Evolutionary conservation across 2,113 vertebrate genomes (phyloP), one percentile per base, ranked within the genome.

Genomic region (Coptodon bakossiorum): DNA sequence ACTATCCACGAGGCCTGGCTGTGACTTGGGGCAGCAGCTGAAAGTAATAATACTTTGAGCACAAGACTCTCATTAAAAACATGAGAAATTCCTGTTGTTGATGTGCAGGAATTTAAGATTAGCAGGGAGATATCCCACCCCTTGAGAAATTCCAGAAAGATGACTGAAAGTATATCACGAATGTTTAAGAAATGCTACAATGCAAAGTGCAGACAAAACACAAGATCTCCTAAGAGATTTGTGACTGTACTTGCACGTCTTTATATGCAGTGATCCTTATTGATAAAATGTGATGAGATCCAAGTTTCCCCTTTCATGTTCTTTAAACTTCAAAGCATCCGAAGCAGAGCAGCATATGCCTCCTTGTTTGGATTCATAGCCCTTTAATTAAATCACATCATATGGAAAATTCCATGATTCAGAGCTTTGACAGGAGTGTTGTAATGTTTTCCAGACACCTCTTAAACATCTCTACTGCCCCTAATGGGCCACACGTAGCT

Each of bases 361-460:
- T 63, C 34, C 38, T 43, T 81, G 57, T 85, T 5, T 71, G 12
- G 86, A 73, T 68, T 81, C 52, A 57, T 56, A 38, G 29, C 48
- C 76, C 56, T 83, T 90, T 53, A 78, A 88, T 89, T 71, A 56
- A 84, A 68, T 52, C 24, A 61, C 48, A 85, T 86, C 27, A 50
- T 87, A 90, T 80, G 92, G 92, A 94, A 93, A 93, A 34, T 86
- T 80, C 88, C 91, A 86, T 52, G 50, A 52, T 84, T 87, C 76
- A 56, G 9, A 19, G 54, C 59, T 82, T 80, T 48, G 81, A 90
- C 57, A 53, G 71, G 40, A 82, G 45, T 0, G 50, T 17, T 9
- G 1, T 90, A 90, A 90, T 86, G 31, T 45, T 86, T 89, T 82
- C 80, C 92, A 93, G 89, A 90, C 91, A 56, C 31, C 71, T 43